Evolutionary conservation across 1,140 invertebrate species (phyloP), one percentile per base, ranked within the genome.

Genomic region (Delia radicum): DNA sequence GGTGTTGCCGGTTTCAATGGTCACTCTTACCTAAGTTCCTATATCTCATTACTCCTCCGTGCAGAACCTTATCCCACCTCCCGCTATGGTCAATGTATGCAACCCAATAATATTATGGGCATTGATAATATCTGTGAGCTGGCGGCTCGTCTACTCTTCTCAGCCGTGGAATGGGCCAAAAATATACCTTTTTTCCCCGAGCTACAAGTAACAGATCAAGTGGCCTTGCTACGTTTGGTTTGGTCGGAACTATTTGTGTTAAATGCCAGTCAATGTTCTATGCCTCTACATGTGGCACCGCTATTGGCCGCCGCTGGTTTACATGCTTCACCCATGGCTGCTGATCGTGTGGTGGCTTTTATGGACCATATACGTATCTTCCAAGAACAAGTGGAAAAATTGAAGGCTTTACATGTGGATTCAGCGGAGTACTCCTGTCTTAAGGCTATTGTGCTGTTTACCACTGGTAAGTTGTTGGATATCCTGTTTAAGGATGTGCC

Each of bases 341-440:
- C 97, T 12, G 97, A 99, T 87, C 90, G 96, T 55, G 97, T 99
- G 63, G 96, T 98, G 73, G 96, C 96, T 79, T 98, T 98, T 88
- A 99, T 99, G 97, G 97, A 99, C 88, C 96, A 98, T 89, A 98
- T 99, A 86, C 90, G 97, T 84, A 98, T 98, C 90, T 98, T 99
- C 90, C 91, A 92, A 87, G 96, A 98, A 88, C 97, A 99, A 90
- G 96, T 99, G 87, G 98, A 99, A 88, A 99, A 98, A 87, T 90
- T 99, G 81, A 98, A 98, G 89, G 94, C 94, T 21, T 92, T 99
- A 63, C 97, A 98, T 87, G 96, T 99, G 72, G 98, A 99, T 88
- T 96, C 96, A 4, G 97, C 97, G 62, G 98, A 99, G 88, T 99
- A 99, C 89, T 97, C 95, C 88, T 99, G 97, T 89, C 92, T 99